These are phyloP conservation scores for Xestobium rufovillosum DNA, from an alignment of 2,888 invertebrate species.

Conservation along the genomic window DNA sequence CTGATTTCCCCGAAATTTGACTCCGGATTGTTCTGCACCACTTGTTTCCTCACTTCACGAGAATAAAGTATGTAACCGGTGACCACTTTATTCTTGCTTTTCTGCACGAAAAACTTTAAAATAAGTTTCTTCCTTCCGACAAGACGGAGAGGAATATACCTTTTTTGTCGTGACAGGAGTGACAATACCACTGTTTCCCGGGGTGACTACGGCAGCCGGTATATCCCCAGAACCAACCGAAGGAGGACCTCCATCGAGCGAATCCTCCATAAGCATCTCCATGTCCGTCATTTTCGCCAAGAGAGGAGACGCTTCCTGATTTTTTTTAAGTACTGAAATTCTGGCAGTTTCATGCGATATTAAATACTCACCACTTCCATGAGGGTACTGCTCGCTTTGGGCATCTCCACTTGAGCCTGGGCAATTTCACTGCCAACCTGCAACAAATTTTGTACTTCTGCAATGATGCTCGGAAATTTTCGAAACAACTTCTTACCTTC, in stretches of 20 bases:
- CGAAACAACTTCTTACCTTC: too few species aligned
- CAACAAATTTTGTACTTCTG: conserved; percentile 28
- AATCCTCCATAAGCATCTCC: conserved; percentile 67
- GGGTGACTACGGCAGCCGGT: conserved; percentile 41
- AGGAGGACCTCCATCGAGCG: conserved; percentile 71
- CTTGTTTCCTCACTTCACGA: conserved; percentile 87
- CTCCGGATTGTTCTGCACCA: conserved; percentile 90
- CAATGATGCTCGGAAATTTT: too few species aligned
- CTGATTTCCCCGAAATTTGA: conserved; percentile 84
- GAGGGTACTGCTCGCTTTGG: conserved; percentile 27
- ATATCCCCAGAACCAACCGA: conserved; percentile 77
- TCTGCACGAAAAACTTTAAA: conserved; percentile 30
- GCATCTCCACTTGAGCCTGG: conserved; percentile 27
- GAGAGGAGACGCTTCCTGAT: conserved; percentile 50
- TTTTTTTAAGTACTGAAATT: conserved; percentile 28
- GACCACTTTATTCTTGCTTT: conserved; percentile 70
- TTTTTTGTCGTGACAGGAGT: conserved; percentile 46
- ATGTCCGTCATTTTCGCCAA: conserved; percentile 56
- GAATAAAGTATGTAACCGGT: conserved; percentile 98
- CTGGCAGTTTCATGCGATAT: conserved; percentile 4
- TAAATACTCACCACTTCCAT: conserved; percentile 33
- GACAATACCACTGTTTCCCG: conserved; percentile 36
- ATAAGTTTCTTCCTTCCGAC: too few species aligned
- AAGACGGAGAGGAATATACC: conserved; percentile 22
- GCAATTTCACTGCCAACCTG: conserved; percentile 31